phyloP scores from a whole-genome alignment of 2,888 invertebrate genomes.

The Papilio demoleus region DNA sequence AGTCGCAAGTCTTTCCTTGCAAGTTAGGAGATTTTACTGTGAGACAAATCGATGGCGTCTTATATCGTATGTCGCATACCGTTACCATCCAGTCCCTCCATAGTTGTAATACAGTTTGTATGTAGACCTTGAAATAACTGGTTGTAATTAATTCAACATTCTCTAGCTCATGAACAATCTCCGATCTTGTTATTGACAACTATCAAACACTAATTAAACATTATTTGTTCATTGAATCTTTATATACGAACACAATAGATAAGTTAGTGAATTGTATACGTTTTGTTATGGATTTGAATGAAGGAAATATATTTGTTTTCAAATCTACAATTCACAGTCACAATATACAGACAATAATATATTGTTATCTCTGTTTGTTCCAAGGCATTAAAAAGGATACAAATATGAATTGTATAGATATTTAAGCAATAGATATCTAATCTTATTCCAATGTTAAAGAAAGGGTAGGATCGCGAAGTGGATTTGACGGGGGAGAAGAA shows the following conservation, averaged over 20 bases:
- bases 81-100: neutral
- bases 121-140: slow-evolving; percentile 40
- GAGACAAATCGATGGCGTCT: slow-evolving; percentile 2
- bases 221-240: neutral
- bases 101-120: slow-evolving; percentile 21
- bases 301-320: neutral
- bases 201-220: slow-evolving; percentile 16
- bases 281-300: neutral
- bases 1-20: neutral
- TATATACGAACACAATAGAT: neutral
- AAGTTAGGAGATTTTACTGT: too few species aligned
- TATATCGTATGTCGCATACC: slow-evolving; percentile 19
- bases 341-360: neutral
- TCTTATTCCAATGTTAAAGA: too few species aligned
- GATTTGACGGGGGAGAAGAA: too few species aligned
- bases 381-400: too few species aligned
- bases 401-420: too few species aligned
- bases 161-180: slow-evolving; percentile 29
- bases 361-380: neutral
- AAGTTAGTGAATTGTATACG: neutral
- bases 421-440: too few species aligned
- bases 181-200: slow-evolving; percentile 28
- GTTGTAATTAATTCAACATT: slow-evolving; percentile 41
- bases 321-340: neutral
- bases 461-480: too few species aligned